A percentile compares a stretch with the other conserved stretches of the same genome.
Evolutionary conservation across 2,797 vertebrate species (phyloP).

Genomic region (Clarias pachynema): DNA sequence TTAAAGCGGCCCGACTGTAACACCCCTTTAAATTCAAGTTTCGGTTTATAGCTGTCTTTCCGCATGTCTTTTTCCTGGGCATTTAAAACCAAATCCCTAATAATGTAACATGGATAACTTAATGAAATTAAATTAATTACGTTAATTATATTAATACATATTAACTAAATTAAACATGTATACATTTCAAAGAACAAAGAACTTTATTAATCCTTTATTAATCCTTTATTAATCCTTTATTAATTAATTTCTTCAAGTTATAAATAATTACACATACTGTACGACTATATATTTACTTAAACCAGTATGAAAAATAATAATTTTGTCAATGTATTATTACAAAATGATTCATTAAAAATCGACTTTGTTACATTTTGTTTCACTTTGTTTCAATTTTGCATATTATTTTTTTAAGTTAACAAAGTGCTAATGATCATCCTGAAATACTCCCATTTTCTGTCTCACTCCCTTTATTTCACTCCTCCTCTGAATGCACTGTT

Average conservation of each 20-base stretch:
- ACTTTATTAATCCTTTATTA: too few species aligned
- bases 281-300: too few species aligned
- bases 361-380: too few species aligned
- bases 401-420: too few species aligned
- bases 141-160: background rate
- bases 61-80: background rate
- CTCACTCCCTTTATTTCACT: too few species aligned
- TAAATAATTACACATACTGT: background rate
- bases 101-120: background rate
- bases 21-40: slow-evolving; percentile 16
- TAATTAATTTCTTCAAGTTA: background rate
- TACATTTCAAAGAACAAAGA: too few species aligned
- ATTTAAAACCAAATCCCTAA: background rate
- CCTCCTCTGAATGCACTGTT: too few species aligned
- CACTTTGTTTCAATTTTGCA: too few species aligned
- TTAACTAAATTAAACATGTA: background rate
- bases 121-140: background rate
- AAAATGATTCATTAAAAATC: background rate
- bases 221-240: too few species aligned
- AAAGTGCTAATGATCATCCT: too few species aligned
- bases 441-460: too few species aligned
- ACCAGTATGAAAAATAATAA: background rate
- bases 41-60: background rate
- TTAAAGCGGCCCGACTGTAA: slow-evolving; percentile 48
- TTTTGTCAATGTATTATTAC: background rate